Percentiles rank a stretch among this genome's conserved stretches.
Conservation (phyloP, 2,888 invertebrate species). For the Pollenia griseotomentosa region DNA sequence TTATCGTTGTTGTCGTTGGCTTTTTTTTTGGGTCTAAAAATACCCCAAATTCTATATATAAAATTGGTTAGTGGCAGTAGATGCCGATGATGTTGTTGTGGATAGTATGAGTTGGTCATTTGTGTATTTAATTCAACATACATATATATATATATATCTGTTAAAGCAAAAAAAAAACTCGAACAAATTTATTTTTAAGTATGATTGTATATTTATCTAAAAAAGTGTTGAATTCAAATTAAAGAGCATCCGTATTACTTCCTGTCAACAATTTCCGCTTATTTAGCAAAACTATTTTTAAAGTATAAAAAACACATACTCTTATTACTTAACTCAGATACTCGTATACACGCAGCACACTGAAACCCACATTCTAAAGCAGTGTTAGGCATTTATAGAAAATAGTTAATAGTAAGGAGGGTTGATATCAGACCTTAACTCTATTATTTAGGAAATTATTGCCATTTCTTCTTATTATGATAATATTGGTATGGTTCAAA, state of each 20-base stretch:
- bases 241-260: constrained; percentile 81
- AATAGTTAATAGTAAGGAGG: no score
- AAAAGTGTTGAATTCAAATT: constrained; percentile 79
- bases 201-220: constrained; percentile 3
- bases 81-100: constrained; percentile 44
- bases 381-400: not conserved
- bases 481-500: no score
- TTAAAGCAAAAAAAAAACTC: constrained; percentile 4
- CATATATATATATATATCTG: constrained; percentile 73
- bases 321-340: constrained; percentile 7
- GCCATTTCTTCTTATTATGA: no score
- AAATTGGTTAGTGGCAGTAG: constrained; percentile 14
- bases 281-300: constrained; percentile 76
- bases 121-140: constrained; percentile 62
- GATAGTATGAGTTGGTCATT: constrained; percentile 68
- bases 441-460: no score
- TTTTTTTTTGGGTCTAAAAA: constrained; percentile 35
- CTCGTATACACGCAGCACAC: not conserved
- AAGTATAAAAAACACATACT: constrained; percentile 15
- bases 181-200: not conserved
- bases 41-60: constrained; percentile 24
- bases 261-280: constrained; percentile 82
- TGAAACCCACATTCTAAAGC: not conserved
- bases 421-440: no score
- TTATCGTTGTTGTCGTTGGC: constrained; percentile 50